Base-by-base conservation (phyloP, 2,797 vertebrate genomes). In the Microchirus variegatus region DNA sequence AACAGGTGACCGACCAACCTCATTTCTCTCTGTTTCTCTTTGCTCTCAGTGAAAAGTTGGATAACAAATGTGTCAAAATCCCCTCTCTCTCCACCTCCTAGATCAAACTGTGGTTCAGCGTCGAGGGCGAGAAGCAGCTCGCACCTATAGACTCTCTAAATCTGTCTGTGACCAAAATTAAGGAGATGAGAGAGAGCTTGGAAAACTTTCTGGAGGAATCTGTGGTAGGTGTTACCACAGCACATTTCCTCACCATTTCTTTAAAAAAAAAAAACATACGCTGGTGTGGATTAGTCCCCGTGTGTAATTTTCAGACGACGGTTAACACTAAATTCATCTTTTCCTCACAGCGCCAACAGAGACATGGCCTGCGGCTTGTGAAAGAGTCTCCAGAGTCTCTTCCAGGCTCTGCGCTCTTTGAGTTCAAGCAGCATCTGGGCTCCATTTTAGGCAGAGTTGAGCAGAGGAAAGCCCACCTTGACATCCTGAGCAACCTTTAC, bases 101-200 rank as follows among this genome's bases (percentile, higher is more conserved):
- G 94, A 89, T 94, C 53, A 93, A 92, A 73, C 62, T 77, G 2
- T 94, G 94, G 94, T 93, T 94, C 81, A 92, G 85, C 69, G 68
- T 83, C 15, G 90, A 93, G 44, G 91, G 75, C 51, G 90, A 93
- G 79, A 92, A 90, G 63, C 89, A 90, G 35, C 82, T 92, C 19
- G 18, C 40, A 3, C 79, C 91, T 18, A 57, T 94, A 76, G 91
- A 94, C 51, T 87, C 88, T 0, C 59, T 90, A 4, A 78, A 55
- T 44, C 67, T 93, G 42, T 92, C 91, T 54, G 51, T 70, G 3
- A 60, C 53, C 50, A 88, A 84, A 46, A 67, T 91, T 47, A 92
- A 89, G 69, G 87, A 87, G 63, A 89, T 88, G 87, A 88, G 66
- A 59, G 84, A 80, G 47, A 87, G 77, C 37, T 75, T 93, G 84